Base-by-base conservation (phyloP, 2,797 vertebrate species). In the Silurus lanzhouensis region DNA sequence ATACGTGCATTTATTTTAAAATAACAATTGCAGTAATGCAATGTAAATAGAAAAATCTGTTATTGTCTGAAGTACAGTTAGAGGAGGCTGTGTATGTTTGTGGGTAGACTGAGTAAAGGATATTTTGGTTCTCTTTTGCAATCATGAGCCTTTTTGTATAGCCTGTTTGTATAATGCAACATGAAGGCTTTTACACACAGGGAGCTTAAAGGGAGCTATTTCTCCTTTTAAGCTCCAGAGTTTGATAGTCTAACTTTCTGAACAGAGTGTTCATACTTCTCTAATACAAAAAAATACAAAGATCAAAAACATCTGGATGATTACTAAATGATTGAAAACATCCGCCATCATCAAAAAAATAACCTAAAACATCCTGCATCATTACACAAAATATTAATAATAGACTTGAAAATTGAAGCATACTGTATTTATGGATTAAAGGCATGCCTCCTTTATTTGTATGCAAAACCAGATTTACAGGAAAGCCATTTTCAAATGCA, bases 401-500 rank as follows among this genome's bases (percentile, higher is more conserved):
- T 67, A 57, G 25, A 25, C 2, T 25, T 58, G 22, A 27, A 67
- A 25, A 85, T 27, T 17, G 52, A 71, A 44, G 57, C 58, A 57
- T 83, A 74, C 25, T 31, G 31, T 31, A 31, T 31, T 55, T 63
- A 86, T 58, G 61, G 66, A 20, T 44, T 80, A 14, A 84, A 83
- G 52, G 25, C 48, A 80, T 25, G 57, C 76, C 67, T 81, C 77
- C 80, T 67, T 67, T 63, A 83, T 79, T 76, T 55, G 19, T 57
- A 14, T 14, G 58, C 15, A 5, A 60, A 48, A 81, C 31, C 20
- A 63, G 64, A 78, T 85, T 86, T 84, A 84, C 70, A 58, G 81
- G 58, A 82, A 80, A 22, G n/a, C 58, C 19, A 25, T 88, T 84
- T 71, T 84, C 31, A 87, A 82, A 83, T 77, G 60, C 14, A 8